Evolutionary conservation across 2,113 vertebrate species (phyloP).

Genomic region (Cisticola juncidis): DNA sequence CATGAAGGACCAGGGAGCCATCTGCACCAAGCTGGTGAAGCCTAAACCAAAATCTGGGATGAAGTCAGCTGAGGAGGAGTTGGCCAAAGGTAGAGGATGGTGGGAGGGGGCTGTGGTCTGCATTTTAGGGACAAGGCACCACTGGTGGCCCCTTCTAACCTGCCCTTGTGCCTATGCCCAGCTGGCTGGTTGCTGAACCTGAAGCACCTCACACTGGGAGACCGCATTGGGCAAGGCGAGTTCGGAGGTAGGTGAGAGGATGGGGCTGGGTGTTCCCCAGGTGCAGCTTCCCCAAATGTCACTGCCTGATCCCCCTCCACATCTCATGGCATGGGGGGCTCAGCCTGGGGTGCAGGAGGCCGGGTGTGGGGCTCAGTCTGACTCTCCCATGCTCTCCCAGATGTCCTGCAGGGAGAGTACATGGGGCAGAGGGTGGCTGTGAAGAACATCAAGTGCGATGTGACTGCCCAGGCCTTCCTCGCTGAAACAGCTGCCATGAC

Average conservation of each 20-base stretch:
- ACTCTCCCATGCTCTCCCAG: constrained; percentile 30
- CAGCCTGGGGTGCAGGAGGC: background rate
- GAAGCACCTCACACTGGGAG: constrained; percentile 78
- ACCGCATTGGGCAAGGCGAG: constrained; percentile 86
- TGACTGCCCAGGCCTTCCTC: constrained; percentile 89
- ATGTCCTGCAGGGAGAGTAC: constrained; percentile 85
- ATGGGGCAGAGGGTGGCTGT: constrained; percentile 90
- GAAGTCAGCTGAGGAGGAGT: constrained; percentile 84
- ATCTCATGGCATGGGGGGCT: background rate
- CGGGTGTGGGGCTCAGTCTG: rapidly evolving
- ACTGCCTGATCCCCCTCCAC: background rate
- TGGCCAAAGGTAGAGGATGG: constrained; percentile 82
- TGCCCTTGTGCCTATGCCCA: constrained; percentile 13
- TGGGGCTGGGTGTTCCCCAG: background rate
- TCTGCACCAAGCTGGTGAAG: constrained; percentile 85
- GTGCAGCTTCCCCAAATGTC: rapidly evolving
- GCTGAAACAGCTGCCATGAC: constrained; percentile 90
- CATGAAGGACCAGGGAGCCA: constrained; percentile 82
- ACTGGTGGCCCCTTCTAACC: background rate
- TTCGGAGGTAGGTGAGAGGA: constrained; percentile 83
- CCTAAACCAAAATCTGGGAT: constrained; percentile 85
- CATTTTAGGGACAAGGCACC: background rate
- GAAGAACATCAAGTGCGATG: constrained; percentile 92
- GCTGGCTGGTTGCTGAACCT: constrained; percentile 90
- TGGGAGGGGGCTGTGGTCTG: rapidly evolving